phyloP scores from a whole-genome alignment of 2,888 invertebrate genomes.

The Metalampra italica region DNA sequence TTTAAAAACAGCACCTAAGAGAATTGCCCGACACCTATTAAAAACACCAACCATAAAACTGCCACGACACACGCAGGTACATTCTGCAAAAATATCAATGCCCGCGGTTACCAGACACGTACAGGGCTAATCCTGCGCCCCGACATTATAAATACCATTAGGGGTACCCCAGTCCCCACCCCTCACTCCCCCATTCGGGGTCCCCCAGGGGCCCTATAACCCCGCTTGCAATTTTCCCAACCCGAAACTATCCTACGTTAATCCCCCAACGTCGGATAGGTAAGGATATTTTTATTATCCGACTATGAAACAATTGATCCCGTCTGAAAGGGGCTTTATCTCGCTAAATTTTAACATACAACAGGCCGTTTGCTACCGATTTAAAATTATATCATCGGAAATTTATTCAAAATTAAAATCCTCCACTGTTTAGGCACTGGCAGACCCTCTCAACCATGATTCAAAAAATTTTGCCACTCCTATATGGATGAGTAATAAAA shows the following conservation, averaged over 20 bases:
- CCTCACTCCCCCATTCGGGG: slow-evolving; percentile 23
- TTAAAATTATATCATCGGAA: too few species aligned
- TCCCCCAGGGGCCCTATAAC: slow-evolving; percentile 7
- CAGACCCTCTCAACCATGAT: too few species aligned
- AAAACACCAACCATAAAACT: slow-evolving; percentile 4
- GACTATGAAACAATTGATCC: slow-evolving; percentile 52
- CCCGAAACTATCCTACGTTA: slow-evolving; percentile 63
- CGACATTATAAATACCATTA: slow-evolving; percentile 66
- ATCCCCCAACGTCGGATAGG: slow-evolving; percentile 46
- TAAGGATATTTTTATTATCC: slow-evolving; percentile 54
- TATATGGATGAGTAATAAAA: too few species aligned
- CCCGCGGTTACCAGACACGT: slow-evolving; percentile 34
- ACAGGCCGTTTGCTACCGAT: too few species aligned
- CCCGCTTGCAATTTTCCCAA: slow-evolving; percentile 49
- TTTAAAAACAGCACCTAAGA: too few species aligned
- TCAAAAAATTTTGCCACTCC: too few species aligned
- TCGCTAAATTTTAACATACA: background rate
- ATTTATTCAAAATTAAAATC: too few species aligned
- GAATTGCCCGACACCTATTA: too few species aligned
- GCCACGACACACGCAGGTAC: slow-evolving; percentile 7
- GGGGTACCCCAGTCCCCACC: slow-evolving; percentile 12
- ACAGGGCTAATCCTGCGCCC: slow-evolving; percentile 45
- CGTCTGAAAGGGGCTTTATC: slow-evolving; percentile 25
- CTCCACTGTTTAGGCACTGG: too few species aligned
- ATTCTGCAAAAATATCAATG: slow-evolving; percentile 11